A percentile compares a stretch with the other conserved stretches of the same genome.
Conservation (phyloP, 2,797 vertebrate species). For the Helostoma temminkii region DNA sequence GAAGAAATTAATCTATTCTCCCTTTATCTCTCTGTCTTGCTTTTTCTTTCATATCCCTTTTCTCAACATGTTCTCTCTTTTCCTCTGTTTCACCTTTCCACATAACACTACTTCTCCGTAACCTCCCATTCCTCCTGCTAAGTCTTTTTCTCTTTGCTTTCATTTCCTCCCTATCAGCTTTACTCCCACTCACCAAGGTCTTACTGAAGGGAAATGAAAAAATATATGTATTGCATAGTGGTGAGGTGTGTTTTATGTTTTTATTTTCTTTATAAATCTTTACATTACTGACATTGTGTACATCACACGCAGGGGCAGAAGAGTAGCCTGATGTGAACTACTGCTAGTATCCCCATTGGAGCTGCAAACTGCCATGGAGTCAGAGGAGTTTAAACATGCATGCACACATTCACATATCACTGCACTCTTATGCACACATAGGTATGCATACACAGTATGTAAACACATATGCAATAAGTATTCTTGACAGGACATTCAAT, state of each 20-base stretch:
- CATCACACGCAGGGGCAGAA: constrained; percentile 54
- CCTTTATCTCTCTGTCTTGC: constrained; percentile 47
- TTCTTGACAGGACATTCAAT: constrained; percentile 30
- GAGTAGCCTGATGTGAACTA: constrained; percentile 54
- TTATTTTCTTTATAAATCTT: constrained; percentile 75
- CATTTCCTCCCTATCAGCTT: constrained; percentile 46
- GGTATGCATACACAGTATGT: background rate
- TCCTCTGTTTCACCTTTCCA: constrained; percentile 38
- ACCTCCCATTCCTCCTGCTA: background rate
- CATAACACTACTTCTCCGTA: constrained; percentile 47
- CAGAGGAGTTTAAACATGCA: constrained; percentile 8
- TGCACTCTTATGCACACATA: background rate
- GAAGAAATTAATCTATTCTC: constrained; percentile 47
- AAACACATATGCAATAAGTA: constrained; percentile 6
- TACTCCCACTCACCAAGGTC: constrained; percentile 45
- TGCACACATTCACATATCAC: constrained; percentile 3
- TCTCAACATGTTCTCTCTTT: constrained; percentile 24
- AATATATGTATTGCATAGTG: constrained; percentile 61
- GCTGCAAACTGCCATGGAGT: constrained; percentile 34
- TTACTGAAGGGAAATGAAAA: constrained; percentile 65
- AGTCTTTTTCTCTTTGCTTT: constrained; percentile 25
- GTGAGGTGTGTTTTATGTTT: constrained; percentile 73
- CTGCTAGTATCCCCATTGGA: constrained; percentile 49
- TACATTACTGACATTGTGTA: constrained; percentile 62
- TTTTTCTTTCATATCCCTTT: constrained; percentile 32